Base-by-base conservation (phyloP, 1,140 invertebrate genomes). In the Sinonovacula constricta region DNA sequence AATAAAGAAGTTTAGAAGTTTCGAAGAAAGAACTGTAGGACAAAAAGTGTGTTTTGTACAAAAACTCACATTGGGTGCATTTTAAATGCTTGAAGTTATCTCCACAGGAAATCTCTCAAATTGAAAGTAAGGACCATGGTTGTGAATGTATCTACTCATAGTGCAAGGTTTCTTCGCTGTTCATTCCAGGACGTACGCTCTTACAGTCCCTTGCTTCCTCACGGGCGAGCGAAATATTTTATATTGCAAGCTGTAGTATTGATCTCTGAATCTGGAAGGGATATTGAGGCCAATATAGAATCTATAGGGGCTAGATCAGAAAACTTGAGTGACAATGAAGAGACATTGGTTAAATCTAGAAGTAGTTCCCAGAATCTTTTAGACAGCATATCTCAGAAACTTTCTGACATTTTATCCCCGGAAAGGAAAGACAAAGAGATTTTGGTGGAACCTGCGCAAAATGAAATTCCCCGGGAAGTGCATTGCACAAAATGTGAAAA, bases 91-190 rank as follows among this genome's bases (percentile, higher is more conserved):
- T 54, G 53, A 54, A 54, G 26, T 26, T 54, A 54, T 7, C 53
- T 54, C n/a, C n/a, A n/a, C 18, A 54, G n/a, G 53, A 54, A 54
- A 54, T 54, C 26, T 54, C n/a, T 54, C 53, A 54, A 54, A 54
- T 54, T 18, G 53, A 54, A 54, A 18, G n/a, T 22, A 54, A 54
- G n/a, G 53, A 54, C 53, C n/a, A 54, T 54, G 53, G 26, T 26
- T 5, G n/a, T 54, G 53, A 54, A 7, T 54, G 4, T 54, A 26
- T 54, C 26, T 54, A 26, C 18, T 54, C 53, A 54, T 26, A 22
- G 5, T 54, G 53, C 53, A 54, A 54, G 26, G n/a, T 5, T 7
- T 18, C 26, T 4, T 54, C 53, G n/a, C 53, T 54, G 26, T 18
- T 54, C 18, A 54, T 54, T 54, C 53, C 53, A 54, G 53, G 53